Evolutionary conservation across 2,888 invertebrate genomes (phyloP), one percentile per base, ranked within the genome.

Genomic region (Eilema sororculum): DNA sequence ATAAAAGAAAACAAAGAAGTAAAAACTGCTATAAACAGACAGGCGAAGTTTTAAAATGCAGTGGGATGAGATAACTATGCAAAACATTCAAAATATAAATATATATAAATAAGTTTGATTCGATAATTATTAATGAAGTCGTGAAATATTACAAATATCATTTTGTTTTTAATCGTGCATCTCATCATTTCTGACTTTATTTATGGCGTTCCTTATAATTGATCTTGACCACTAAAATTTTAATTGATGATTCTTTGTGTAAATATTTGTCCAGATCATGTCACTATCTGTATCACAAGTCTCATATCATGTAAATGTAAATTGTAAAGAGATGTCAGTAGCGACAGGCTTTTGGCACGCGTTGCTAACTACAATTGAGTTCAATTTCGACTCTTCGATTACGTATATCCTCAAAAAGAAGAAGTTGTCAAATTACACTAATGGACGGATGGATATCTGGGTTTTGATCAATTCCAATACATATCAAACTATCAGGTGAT

Each of bases 191-290:
- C n/a, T 20, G n/a, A 20, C 4, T 20, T 6, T 52, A 52, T 52
- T 52, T 52, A n/a, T 52, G 52, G 52, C 52, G 2, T 52, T 52
- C n/a, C n/a, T 52, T 52, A 9, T 52, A 52, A 52, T 52, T 52
- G 52, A n/a, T 52, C 52, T 52, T 52, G 52, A 37, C 37, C 33
- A 68, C 57, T 52, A 68, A 22, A 57, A n/a, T 57, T n/a, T n/a
- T 59, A 13, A 33, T 59, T 46, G 57, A 52, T 52, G 52, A 52
- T n/a, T 52, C n/a, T 52, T 52, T 52, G 52, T 52, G n/a, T 52
- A n/a, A n/a, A n/a, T 52, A n/a, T 52, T 52, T 52, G n/a, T n/a
- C n/a, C 52, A 52, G 52, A 52, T 52, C 52, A 52, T 52, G 52
- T 52, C 52, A n/a, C 52, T 52, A 20, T 52, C 52, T 52, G 52